Evolutionary conservation across 2,113 vertebrate species (phyloP).

Genomic region (Mola mola): DNA sequence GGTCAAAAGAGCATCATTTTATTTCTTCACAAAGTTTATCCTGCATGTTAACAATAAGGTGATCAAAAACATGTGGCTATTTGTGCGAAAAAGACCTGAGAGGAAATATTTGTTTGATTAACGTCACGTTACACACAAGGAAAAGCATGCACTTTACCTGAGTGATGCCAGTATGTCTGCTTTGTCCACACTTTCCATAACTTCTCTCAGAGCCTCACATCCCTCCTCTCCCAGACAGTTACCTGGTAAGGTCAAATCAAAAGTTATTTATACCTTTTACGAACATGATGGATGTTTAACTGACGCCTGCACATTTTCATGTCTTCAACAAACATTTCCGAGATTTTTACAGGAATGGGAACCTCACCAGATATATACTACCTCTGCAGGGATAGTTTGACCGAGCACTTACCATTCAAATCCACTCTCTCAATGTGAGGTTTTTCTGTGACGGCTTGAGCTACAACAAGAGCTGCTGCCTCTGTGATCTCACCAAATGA

Average conservation of each 20-base stretch:
- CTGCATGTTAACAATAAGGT: not conserved
- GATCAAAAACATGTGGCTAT: not conserved
- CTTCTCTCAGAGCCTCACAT: slow-evolving; percentile 89
- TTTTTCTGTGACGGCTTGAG: slow-evolving; percentile 86
- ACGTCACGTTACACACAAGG: not conserved
- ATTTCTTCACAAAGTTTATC: no score
- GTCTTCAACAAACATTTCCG: not conserved
- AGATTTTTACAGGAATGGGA: no score
- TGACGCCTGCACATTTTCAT: not conserved
- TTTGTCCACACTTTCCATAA: slow-evolving; percentile 87
- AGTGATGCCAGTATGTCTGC: slow-evolving; percentile 87
- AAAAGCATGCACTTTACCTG: slow-evolving; percentile 72
- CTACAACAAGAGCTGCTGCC: slow-evolving; percentile 88
- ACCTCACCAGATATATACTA: not conserved
- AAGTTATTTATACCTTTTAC: not conserved
- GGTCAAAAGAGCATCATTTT: not conserved
- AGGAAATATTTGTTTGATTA: not conserved
- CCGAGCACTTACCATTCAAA: slow-evolving; percentile 93
- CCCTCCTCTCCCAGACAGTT: slow-evolving; percentile 92
- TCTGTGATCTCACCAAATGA: slow-evolving; percentile 94
- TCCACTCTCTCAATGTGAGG: slow-evolving; percentile 89
- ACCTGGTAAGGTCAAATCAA: slow-evolving; percentile 74
- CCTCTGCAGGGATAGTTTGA: no score
- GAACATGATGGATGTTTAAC: not conserved
- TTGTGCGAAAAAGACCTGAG: not conserved